These are phyloP conservation scores for Vanessa cardui DNA, from an alignment of 2,888 invertebrate genomes.

Conservation along the genomic window DNA sequence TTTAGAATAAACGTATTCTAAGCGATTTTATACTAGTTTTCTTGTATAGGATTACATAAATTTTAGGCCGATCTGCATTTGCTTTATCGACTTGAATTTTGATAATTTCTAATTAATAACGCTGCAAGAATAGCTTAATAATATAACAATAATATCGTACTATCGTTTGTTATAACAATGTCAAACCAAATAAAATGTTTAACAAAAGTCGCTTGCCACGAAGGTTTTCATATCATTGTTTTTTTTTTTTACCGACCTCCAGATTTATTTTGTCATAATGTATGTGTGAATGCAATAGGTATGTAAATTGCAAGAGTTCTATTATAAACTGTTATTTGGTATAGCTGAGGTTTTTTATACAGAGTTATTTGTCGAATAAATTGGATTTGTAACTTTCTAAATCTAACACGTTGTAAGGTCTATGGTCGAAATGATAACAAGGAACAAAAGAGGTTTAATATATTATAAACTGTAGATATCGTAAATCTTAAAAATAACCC, in stretches of 20 bases:
- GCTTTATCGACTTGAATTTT: constrained; percentile 24
- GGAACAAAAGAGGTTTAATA: constrained; percentile 25
- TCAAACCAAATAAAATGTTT: not conserved
- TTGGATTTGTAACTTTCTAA: not conserved
- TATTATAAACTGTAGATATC: constrained; percentile 15
- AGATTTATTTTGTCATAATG: constrained; percentile 24
- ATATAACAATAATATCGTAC: constrained; percentile 24
- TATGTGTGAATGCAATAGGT: constrained; percentile 27
- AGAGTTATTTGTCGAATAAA: constrained; percentile 66
- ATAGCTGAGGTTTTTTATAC: constrained; percentile 77
- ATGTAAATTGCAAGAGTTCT: constrained; percentile 30
- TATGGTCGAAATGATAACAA: constrained; percentile 31
- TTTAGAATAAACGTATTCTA: constrained; percentile 35
- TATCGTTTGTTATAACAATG: constrained; percentile 1
- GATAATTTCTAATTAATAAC: constrained; percentile 25
- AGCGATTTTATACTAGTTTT: constrained; percentile 35
- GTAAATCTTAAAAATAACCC: constrained; percentile 76
- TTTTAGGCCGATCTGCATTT: constrained; percentile 37
- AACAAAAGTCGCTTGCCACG: constrained; percentile 20
- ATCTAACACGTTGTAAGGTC: constrained; percentile 4
- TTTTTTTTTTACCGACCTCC: constrained; percentile 25
- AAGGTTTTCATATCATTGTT: not conserved
- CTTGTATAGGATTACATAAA: constrained; percentile 27
- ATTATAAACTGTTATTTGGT: constrained; percentile 65
- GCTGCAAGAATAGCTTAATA: constrained; percentile 27